Evolutionary conservation across 2,113 vertebrate species (phyloP).

Genomic region (Paracyprichromis sp.): DNA sequence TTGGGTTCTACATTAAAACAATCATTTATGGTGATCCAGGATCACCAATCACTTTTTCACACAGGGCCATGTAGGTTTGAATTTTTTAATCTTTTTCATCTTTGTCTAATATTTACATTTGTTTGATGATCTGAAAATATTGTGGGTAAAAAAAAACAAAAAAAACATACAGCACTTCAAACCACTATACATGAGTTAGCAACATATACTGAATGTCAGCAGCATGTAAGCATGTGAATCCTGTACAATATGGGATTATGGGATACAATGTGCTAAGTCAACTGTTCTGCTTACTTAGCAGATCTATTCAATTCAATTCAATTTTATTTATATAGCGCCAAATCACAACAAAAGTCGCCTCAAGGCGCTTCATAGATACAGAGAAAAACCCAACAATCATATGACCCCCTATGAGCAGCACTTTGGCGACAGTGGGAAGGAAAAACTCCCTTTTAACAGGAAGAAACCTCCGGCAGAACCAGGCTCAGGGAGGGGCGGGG

Average conservation of each 20-base stretch:
- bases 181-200: not conserved
- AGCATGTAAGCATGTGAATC: not conserved
- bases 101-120: not conserved
- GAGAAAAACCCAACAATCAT: too few relatives aligned
- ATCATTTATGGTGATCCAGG: not conserved
- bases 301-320: too few relatives aligned
- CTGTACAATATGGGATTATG: not conserved
- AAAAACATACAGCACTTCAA: not conserved
- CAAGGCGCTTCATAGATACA: too few relatives aligned
- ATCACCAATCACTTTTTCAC: not conserved
- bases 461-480: too few relatives aligned
- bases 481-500: too few relatives aligned
- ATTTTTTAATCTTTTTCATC: rapidly evolving
- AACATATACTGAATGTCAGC: not conserved
- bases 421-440: too few relatives aligned
- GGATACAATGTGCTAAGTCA: rapidly evolving
- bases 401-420: too few relatives aligned
- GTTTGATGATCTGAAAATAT: not conserved
- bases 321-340: too few relatives aligned
- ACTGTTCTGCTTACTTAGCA: not conserved
- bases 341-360: too few relatives aligned
- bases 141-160: not conserved
- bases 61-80: not conserved
- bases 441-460: too few relatives aligned
- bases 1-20: not conserved